phyloP scores from a whole-genome alignment of 2,888 invertebrate species.

The Ectemnius continuus region DNA sequence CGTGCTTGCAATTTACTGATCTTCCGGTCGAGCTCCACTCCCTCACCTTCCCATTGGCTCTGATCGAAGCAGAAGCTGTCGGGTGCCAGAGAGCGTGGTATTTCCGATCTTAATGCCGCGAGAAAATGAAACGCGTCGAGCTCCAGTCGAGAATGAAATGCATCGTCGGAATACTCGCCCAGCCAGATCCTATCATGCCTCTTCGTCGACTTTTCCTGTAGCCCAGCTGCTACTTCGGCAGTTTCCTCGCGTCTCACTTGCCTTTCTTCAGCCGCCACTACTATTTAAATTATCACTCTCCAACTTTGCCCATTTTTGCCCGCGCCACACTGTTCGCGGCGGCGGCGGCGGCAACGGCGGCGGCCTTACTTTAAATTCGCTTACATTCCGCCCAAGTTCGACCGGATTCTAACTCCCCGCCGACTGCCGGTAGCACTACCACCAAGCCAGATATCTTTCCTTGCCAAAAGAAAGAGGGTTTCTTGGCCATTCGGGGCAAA shows the following conservation, averaged over 20 bases:
- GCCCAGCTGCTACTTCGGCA: neutral
- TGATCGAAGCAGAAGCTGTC: constrained; percentile 28
- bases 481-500: no score
- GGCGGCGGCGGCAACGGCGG: no score
- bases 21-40: constrained; percentile 28
- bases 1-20: constrained; percentile 50
- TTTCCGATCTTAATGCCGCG: constrained; percentile 18
- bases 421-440: no score
- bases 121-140: constrained; percentile 8
- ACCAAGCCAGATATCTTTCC: no score
- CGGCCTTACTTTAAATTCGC: constrained; percentile 26
- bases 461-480: no score
- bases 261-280: constrained; percentile 5
- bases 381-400: constrained; percentile 8
- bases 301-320: constrained; percentile 31
- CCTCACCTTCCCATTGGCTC: constrained; percentile 24
- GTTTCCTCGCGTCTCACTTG: constrained; percentile 1
- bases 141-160: constrained; percentile 21
- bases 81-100: constrained; percentile 15
- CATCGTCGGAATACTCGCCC: constrained; percentile 37
- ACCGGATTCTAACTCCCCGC: no score
- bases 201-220: neutral
- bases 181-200: constrained; percentile 33
- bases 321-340: neutral
- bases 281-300: constrained; percentile 38